Evolutionary conservation across 2,797 vertebrate species (phyloP), one percentile per base, ranked within the genome.

Genomic region (Picus viridis): DNA sequence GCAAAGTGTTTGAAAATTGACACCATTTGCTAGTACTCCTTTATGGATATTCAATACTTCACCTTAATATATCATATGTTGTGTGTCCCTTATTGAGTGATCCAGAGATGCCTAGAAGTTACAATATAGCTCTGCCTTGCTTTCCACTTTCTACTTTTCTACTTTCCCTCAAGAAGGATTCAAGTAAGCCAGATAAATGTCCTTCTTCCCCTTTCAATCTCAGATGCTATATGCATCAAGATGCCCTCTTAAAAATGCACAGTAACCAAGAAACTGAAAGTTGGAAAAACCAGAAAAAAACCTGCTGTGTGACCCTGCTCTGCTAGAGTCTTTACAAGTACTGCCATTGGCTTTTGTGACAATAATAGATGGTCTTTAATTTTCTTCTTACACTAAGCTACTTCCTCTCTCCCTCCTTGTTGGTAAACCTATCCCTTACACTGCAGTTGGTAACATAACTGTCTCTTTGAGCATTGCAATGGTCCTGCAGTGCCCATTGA

Each of bases 1-100:
- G 94, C 94, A 94, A 96, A 95, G 83, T 83, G 69, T 95, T 96
- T 93, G 92, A 91, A 97, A 97, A 95, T 79, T 79, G 92, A 96
- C 74, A 95, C 70, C 86, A 88, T 94, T 97, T 96, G 85, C 93
- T 93, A 91, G 75, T 91, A 62, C 24, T 75, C 83, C 91, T 95
- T 96, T 94, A 95, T 81, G 67, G 95, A 94, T 94, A 97, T 92
- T 80, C 93, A 83, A 93, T 95, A 92, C 36, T 94, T 96, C 93
- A 93, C 95, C 74, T 96, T 84, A 95, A 90, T 88, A 88, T 83
- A 88, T 95, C 85, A 61, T 91, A 90, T 32, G 84, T 69, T 83
- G 16, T 67, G 51, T 72, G 61, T 20, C 84, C 69, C 41, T 17
- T 76, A 90, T n/a, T 5, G 86, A 93, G 94, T 81, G 86, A 85